Base-by-base conservation (phyloP, 30 jellyfish, hydroid and myxozoan species). In the Sanderia malayensis region DNA sequence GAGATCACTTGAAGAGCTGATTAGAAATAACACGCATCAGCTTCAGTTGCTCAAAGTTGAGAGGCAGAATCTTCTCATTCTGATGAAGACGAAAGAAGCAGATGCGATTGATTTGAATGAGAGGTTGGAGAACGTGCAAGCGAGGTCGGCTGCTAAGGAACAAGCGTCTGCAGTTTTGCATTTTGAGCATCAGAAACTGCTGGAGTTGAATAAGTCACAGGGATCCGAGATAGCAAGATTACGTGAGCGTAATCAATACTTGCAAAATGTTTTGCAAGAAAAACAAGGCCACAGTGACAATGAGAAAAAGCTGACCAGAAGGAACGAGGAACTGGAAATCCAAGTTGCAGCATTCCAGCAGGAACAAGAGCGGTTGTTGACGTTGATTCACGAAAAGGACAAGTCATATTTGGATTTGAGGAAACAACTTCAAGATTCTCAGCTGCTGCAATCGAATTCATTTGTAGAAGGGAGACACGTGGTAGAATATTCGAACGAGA, bases 121-220 rank as follows among this genome's bases (percentile, higher is more conserved):
- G 68, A 65, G 71, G 41, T 46, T 84, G 25, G 95, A 84, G 31
- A 84, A 73, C 45, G 63, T 66, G 24, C 68, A 73, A 28, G 86
- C 95, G 67, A 66, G 95, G 64, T 62, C 95, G 8, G 69, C 31
- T 41, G 95, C 95, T 7, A 84, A 84, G 82, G 95, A 73, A 17
- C 88, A 74, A 26, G 95, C 95, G 20, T 84, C 95, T 31, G 32
- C 84, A 11, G 80, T 84, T 15, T 28, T 84, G 65, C 95, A 84
- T 65, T 32, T 74, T 19, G 95, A 84, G 60, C 95, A 84, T 66
- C 89, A 73, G 41, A 73, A 67, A 46, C 44, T 84, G 80, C 24
- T 67, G 76, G 85, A 84, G 21, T 47, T 84, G 53, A 84, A 84
- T 47, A 65, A 74, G 49, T 73, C 89, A 13, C 95, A 84, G 46